Base-by-base conservation (phyloP, 2,888 invertebrate species). In the Schrankia costaestrigalis region DNA sequence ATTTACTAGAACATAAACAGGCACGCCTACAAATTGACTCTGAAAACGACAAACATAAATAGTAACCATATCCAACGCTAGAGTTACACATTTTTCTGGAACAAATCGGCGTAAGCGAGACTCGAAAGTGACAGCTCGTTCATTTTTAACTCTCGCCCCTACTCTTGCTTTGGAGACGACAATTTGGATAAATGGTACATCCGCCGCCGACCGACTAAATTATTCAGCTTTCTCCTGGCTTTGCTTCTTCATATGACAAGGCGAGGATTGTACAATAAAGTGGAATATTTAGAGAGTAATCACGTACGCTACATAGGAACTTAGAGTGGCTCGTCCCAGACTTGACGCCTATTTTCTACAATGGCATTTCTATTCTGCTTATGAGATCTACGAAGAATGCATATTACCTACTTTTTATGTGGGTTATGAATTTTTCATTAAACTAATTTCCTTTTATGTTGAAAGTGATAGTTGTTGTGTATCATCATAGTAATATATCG, bases 111-210 rank as follows among this genome's bases (percentile, higher is more conserved):
- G 68, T 52, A 62, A 63, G 63, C 55, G 46, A 52, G 55, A 60
- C 64, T 63, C 63, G 60, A 56, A 68, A 65, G 64, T 72, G 78
- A 72, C 72, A 66, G 67, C 69, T 69, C 67, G 65, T 79, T 75
- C 74, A 81, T 82, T 81, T 83, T 82, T 80, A 79, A 80, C 74
- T 63, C 70, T 49, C 60, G 56, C 62, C 69, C 66, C 62, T 60
- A 61, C 57, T 60, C 57, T 60, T 61, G 60, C 49, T 65, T 60
- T 56, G 63, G 66, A 71, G 71, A 69, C 74, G 75, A 78, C 80
- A 79, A 83, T 85, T 83, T 81, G 76, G 78, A 82, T 82, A 84
- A 84, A 85, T 83, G 80, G 78, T 78, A 71, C 69, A 77, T 76
- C 73, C 74, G 62, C 64, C 67, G 74, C 64, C 80, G 63, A 58